These are phyloP conservation scores for Gymnogyps californianus DNA, from an alignment of 2,113 vertebrate genomes.

Conservation along the genomic window DNA sequence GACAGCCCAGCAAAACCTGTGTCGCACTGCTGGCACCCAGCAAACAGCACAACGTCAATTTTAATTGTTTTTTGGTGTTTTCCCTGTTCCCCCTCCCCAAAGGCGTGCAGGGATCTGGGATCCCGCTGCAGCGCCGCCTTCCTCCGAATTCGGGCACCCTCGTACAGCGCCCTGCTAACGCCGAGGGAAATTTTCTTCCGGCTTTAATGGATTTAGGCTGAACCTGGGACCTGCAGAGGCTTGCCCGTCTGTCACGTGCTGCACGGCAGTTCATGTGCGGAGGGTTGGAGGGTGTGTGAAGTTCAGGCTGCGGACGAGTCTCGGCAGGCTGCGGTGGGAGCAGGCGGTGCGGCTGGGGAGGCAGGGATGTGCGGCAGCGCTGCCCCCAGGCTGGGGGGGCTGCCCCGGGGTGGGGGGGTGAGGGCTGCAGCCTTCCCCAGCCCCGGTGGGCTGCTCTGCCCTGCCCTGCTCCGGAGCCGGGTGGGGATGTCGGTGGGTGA, in stretches of 20 bases:
- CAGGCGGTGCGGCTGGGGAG: neutral
- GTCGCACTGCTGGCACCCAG: neutral
- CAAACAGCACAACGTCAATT: neutral
- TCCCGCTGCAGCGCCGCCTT: neutral
- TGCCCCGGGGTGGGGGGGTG: neutral
- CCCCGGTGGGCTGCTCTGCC: neutral
- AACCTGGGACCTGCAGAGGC: neutral
- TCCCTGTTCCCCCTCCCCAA: neutral
- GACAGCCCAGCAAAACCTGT: neutral
- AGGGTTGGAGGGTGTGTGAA: neutral
- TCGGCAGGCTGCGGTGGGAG: neutral
- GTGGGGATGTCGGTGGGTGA: neutral
- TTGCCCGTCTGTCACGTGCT: neutral
- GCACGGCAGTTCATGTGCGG: neutral
- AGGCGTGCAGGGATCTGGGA: neutral
- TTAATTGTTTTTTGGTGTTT: neutral
- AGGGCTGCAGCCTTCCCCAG: neutral
- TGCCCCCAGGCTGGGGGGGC: neutral
- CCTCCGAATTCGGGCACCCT: neutral
- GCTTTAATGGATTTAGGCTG: neutral
- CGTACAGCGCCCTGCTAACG: fast-evolving
- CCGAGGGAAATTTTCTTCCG: neutral
- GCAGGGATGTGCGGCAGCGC: too few relatives aligned
- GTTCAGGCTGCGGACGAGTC: neutral
- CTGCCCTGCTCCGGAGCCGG: fast-evolving